Evolutionary conservation across 2,113 vertebrate genomes (phyloP).

Genomic region (Anoura caudifer): DNA sequence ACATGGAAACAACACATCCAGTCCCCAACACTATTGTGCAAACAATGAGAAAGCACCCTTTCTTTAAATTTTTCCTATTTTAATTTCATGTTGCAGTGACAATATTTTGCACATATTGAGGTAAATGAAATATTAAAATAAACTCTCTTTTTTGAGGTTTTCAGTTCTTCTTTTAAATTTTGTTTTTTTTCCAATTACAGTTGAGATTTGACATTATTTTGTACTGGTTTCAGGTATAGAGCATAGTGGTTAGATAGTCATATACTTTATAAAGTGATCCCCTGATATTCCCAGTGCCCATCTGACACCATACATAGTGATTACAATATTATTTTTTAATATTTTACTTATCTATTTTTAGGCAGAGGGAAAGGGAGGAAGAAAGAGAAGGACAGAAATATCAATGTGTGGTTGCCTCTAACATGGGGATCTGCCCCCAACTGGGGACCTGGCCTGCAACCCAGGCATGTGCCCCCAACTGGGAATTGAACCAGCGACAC

Average conservation of each 20-base stretch:
- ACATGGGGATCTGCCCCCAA: too few relatives aligned
- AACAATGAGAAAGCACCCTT: neutral
- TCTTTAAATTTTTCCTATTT: neutral
- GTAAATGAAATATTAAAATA: neutral
- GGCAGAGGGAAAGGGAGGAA: too few relatives aligned
- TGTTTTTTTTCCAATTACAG: neutral
- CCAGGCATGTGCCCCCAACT: too few relatives aligned
- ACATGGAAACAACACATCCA: neutral
- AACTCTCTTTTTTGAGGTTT: neutral
- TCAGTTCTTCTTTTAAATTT: neutral
- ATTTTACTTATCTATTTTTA: too few relatives aligned
- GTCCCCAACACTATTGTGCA: too few relatives aligned
- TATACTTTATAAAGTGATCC: neutral
- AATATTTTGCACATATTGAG: neutral
- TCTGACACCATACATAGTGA: neutral
- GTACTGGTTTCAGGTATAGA: neutral
- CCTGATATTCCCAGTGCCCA: neutral
- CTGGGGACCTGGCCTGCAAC: too few relatives aligned
- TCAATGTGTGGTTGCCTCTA: too few relatives aligned
- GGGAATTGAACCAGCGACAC: too few relatives aligned
- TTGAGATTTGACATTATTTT: neutral
- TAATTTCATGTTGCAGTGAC: neutral
- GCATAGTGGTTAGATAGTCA: neutral
- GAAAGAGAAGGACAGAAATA: too few relatives aligned
- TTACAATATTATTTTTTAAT: neutral